Evolutionary conservation across 2,797 vertebrate species (phyloP), one percentile per base, ranked within the genome.

Genomic region (Leptatherina wallacei): DNA sequence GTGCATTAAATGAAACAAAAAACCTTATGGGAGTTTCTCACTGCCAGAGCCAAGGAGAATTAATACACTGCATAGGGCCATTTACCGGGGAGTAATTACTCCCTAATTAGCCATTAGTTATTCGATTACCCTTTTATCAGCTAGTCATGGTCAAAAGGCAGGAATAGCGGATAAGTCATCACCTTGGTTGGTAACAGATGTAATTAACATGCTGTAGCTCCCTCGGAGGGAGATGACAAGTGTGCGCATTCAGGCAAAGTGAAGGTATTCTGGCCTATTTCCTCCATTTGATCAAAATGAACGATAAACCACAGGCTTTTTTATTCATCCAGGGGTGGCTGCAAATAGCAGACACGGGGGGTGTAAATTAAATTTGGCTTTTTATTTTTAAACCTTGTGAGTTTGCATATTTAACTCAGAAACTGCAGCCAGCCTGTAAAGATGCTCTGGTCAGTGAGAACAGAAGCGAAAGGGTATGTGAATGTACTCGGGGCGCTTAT

Each of bases 111-210:
- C 91, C 90, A 92, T 94, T 93, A 94, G 92, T 94, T 94, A 94
- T 95, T 93, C 86, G 91, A 95, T 95, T 95, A 95, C 84, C 91
- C 91, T 89, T 94, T 94, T 92, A 93, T 95, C 93, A 94, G 91
- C 93, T 93, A 92, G 93, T 94, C 92, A 94, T 90, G 88, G 93
- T 91, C 88, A 93, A 87, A 91, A 91, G 90, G 89, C 90, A 92
- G 84, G 85, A 91, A 89, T 81, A 87, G 89, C 49, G 69, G 87
- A 88, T 85, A 91, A 92, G 89, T 92, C 92, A 89, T 93, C 93
- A 93, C 90, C 91, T 93, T 85, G 86, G 82, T 90, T 81, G 88
- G 85, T 85, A 92, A 81, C 83, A 88, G 86, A 90, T 91, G 86
- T 93, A 89, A 94, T 92, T 91, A 91, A 88, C 83, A 75, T 63